phyloP scores from a whole-genome alignment of 2,888 invertebrate species.

The Dorcus parallelipipedus region DNA sequence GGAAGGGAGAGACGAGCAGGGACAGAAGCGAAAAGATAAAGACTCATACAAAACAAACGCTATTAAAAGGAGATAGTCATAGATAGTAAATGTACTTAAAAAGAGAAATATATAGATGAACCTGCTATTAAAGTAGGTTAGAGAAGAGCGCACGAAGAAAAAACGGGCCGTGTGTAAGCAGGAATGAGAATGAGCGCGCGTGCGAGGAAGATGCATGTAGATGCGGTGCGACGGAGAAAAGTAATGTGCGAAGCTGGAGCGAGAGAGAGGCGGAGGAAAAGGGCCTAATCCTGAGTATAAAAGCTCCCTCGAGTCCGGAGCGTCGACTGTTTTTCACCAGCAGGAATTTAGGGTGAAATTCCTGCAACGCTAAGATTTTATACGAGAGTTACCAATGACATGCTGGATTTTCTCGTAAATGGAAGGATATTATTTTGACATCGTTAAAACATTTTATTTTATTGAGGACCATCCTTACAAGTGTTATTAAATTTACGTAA shows the following conservation, averaged over 20 bases:
- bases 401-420: slow-evolving; percentile 33
- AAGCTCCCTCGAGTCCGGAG: slow-evolving; percentile 34
- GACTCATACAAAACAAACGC: slow-evolving; percentile 11
- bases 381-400: slow-evolving; percentile 36
- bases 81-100: slow-evolving; percentile 13
- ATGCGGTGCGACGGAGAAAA: slow-evolving; percentile 1
- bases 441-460: slow-evolving; percentile 38
- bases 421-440: slow-evolving; percentile 36
- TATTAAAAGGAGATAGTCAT: slow-evolving; percentile 14
- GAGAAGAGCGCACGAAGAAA: neutral
- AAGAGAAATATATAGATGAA: slow-evolving; percentile 2
- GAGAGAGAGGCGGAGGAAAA: slow-evolving; percentile 29
- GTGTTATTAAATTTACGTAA: slow-evolving; percentile 15
- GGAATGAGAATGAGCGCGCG: slow-evolving; percentile 3
- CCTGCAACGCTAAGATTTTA: slow-evolving; percentile 29
- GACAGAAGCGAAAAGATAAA: slow-evolving; percentile 7
- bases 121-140: slow-evolving; percentile 7
- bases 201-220: slow-evolving; percentile 7
- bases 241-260: slow-evolving; percentile 6
- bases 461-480: slow-evolving; percentile 22
- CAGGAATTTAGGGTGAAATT: slow-evolving; percentile 29
- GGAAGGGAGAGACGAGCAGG: neutral
- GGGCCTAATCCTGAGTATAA: slow-evolving; percentile 37
- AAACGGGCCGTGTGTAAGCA: slow-evolving; percentile 6
- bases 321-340: slow-evolving; percentile 31